phyloP scores from a whole-genome alignment of 1,140 invertebrate species.

The Orius laevigatus region DNA sequence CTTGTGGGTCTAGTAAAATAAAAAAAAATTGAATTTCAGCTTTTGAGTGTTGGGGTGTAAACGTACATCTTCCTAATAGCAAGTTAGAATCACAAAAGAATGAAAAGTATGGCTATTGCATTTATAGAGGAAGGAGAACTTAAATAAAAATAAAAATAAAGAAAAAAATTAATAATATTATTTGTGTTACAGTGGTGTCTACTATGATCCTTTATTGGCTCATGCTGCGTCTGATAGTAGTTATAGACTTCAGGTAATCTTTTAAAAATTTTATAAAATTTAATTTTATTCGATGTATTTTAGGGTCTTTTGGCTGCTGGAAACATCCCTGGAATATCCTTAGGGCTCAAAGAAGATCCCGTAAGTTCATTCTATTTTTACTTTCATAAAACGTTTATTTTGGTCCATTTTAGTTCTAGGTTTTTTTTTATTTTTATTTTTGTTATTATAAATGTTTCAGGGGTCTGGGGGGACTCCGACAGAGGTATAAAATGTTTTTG shows the following conservation, averaged over 20 bases:
- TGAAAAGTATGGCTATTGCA: neutral
- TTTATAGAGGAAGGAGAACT: neutral
- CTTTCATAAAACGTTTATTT: neutral
- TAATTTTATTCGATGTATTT: conserved; percentile 4
- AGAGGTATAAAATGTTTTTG: conserved; percentile 11
- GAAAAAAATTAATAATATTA: conserved; percentile 8
- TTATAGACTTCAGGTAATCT: conserved; percentile 62
- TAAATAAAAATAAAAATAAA: neutral
- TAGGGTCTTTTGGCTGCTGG: conserved; percentile 15
- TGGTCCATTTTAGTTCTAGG: neutral
- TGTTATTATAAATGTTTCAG: conserved; percentile 13
- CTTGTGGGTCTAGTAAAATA: conserved; percentile 8
- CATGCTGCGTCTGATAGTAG: conserved; percentile 65
- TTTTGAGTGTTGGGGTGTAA: no score
- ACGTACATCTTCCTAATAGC: no score
- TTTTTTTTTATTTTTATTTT: conserved; percentile 9
- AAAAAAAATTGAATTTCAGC: no score
- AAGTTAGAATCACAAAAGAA: neutral
- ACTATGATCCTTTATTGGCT: conserved; percentile 89
- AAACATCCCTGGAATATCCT: conserved; percentile 15
- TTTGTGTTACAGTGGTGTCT: conserved; percentile 53
- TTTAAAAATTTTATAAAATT: no score
- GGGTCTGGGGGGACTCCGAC: conserved; percentile 13
- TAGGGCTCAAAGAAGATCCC: conserved; percentile 16
- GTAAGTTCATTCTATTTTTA: conserved; percentile 11